Evolutionary conservation across 2,113 vertebrate species (phyloP).

Genomic region (Upupa epops): DNA sequence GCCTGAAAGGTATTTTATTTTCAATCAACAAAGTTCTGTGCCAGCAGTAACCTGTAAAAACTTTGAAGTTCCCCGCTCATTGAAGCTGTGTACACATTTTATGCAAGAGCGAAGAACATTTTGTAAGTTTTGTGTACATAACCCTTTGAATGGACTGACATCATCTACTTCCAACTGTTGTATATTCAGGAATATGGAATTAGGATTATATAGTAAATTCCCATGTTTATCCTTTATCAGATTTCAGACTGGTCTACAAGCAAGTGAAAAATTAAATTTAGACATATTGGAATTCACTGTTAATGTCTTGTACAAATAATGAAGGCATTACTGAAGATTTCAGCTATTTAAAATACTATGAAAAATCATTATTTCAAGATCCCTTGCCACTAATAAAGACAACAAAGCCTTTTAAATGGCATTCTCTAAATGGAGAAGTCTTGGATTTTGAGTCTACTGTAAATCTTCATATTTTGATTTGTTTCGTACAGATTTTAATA

Average conservation of each 20-base stretch:
- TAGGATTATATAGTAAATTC: constrained; percentile 71
- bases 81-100: constrained; percentile 73
- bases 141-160: constrained; percentile 75
- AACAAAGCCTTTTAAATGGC: constrained; percentile 61
- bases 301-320: constrained; percentile 67
- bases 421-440: constrained; percentile 56
- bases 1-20: constrained; percentile 65
- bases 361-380: constrained; percentile 71
- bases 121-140: constrained; percentile 79
- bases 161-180: constrained; percentile 63
- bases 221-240: constrained; percentile 67
- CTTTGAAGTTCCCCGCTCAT: constrained; percentile 62
- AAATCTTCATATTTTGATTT: constrained; percentile 70
- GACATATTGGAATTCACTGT: constrained; percentile 66
- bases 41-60: constrained; percentile 61
- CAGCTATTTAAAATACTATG: constrained; percentile 58
- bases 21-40: constrained; percentile 66
- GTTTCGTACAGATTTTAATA: constrained; percentile 69
- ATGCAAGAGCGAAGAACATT: constrained; percentile 75
- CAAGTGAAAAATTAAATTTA: constrained; percentile 40
- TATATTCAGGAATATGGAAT: constrained; percentile 76
- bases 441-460: constrained; percentile 71
- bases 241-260: constrained; percentile 64
- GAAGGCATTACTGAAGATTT: constrained; percentile 70
- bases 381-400: constrained; percentile 66